phyloP scores from a whole-genome alignment of 2,888 invertebrate genomes.

The Tachystola acroxantha region DNA sequence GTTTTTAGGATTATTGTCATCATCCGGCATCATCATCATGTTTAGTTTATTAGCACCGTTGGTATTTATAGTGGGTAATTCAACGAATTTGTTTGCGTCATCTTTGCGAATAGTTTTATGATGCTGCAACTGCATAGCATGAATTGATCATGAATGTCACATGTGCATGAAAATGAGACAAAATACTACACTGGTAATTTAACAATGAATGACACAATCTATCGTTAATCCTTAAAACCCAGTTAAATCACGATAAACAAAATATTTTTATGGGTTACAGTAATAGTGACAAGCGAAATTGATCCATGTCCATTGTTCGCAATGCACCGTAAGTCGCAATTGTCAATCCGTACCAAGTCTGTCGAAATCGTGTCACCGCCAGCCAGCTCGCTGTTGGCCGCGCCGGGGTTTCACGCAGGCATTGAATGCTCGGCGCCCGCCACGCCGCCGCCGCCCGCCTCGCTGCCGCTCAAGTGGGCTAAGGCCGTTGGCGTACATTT shows the following conservation, averaged over 20 bases:
- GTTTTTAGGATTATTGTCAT: too few species aligned
- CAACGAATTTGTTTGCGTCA: conserved; percentile 3
- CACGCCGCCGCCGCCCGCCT: conserved; percentile 21
- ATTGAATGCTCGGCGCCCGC: conserved; percentile 19
- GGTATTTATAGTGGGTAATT: not conserved
- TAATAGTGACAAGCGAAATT: not conserved
- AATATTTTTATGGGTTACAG: not conserved
- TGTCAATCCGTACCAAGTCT: conserved; percentile 17
- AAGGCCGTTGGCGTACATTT: conserved; percentile 64
- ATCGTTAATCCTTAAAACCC: too few species aligned
- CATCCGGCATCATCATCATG: too few species aligned
- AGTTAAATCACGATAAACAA: too few species aligned
- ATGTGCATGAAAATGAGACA: too few species aligned
- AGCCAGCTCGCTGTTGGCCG: conserved; percentile 20
- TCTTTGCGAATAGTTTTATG: not conserved
- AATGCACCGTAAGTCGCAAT: conserved; percentile 12
- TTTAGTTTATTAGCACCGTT: not conserved
- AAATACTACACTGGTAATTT: too few species aligned
- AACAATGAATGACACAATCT: too few species aligned
- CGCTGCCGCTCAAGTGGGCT: conserved; percentile 49
- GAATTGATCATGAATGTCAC: too few species aligned
- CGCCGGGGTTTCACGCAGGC: conserved; percentile 20
- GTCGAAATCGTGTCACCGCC: conserved; percentile 33
- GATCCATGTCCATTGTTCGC: conserved; percentile 10
- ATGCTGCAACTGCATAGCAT: too few species aligned